These are phyloP conservation scores for Synanthedon tipuliformis DNA, from an alignment of 2,888 invertebrate species.

Conservation along the genomic window DNA sequence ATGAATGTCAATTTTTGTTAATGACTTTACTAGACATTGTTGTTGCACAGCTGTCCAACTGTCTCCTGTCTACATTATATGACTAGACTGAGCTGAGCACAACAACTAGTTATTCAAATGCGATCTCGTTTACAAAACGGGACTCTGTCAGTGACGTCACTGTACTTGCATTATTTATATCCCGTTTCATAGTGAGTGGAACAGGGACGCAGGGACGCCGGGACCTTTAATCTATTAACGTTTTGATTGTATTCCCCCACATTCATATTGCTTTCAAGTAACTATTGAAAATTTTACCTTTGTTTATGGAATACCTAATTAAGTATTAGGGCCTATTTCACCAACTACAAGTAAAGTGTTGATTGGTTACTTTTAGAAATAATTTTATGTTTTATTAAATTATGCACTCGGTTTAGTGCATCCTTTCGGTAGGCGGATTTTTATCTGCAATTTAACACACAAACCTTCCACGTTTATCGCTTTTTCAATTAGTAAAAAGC, in stretches of 20 bases:
- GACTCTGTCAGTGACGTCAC: slow-evolving; percentile 53
- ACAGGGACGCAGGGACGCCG: neutral
- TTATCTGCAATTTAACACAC: too few species aligned
- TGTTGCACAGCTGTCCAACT: neutral
- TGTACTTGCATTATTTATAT: slow-evolving; percentile 58
- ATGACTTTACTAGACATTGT: slow-evolving; percentile 12
- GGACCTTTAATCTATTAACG: neutral
- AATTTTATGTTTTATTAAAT: too few species aligned
- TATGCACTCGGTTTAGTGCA: too few species aligned
- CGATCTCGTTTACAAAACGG: slow-evolving; percentile 40
- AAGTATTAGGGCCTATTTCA: too few species aligned
- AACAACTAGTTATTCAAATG: slow-evolving; percentile 38
- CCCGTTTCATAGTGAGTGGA: slow-evolving; percentile 19
- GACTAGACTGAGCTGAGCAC: slow-evolving; percentile 18
- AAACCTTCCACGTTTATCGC: too few species aligned
- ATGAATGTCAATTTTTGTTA: neutral
- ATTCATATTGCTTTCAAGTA: neutral
- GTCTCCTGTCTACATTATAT: neutral
- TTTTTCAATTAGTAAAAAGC: too few species aligned
- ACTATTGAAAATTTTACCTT: too few species aligned
- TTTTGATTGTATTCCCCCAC: neutral
- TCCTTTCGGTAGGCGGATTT: too few species aligned
- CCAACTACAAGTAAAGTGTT: too few species aligned
- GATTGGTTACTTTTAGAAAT: too few species aligned
- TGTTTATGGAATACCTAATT: too few species aligned